Evolutionary conservation across 2,113 vertebrate genomes (phyloP).

Genomic region (Chaenogobius annularis): DNA sequence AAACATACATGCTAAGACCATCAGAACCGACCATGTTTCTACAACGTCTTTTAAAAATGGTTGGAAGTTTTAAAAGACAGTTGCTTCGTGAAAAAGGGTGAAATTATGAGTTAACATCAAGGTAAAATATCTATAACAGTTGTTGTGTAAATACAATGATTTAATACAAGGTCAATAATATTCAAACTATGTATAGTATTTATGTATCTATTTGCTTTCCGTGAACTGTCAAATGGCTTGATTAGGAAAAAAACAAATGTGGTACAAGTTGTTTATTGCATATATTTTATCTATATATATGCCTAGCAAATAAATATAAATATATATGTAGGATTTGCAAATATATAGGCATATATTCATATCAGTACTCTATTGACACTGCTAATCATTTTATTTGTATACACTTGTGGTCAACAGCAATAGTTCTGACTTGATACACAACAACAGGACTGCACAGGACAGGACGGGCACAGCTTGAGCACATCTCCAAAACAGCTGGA

Average conservation of each 20-base stretch:
- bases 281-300: no score
- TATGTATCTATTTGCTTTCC: no score
- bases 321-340: no score
- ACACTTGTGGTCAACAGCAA: neutral
- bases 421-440: constrained; percentile 29
- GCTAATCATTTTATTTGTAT: neutral
- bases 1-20: constrained; percentile 7
- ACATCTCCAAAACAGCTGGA: constrained; percentile 68
- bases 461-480: constrained; percentile 66
- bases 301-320: no score
- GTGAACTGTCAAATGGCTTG: neutral
- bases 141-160: neutral
- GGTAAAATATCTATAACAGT: neutral
- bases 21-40: constrained; percentile 66
- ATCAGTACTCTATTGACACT: neutral
- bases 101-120: neutral
- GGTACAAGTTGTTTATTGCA: no score
- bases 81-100: neutral
- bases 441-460: constrained; percentile 38
- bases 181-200: no score
- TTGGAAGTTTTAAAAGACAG: constrained; percentile 23
- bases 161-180: no score
- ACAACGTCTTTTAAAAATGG: constrained; percentile 27
- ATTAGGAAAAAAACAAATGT: neutral
- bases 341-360: no score